These are phyloP conservation scores for Diabrotica balteata DNA, from an alignment of 2,888 invertebrate genomes.

Conservation along the genomic window DNA sequence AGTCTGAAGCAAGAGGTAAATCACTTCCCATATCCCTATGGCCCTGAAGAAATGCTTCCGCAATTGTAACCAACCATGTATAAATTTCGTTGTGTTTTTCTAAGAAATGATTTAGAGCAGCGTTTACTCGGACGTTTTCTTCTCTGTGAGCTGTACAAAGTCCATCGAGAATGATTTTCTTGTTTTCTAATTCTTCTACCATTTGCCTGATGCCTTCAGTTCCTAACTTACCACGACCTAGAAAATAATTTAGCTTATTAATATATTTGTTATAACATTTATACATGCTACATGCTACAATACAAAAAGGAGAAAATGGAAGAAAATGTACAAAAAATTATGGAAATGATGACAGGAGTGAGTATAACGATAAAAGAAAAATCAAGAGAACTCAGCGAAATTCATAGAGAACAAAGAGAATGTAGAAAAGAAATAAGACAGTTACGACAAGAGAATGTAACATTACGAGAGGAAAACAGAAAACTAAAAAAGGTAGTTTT, in stretches of 20 bases:
- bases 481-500: too few relatives aligned
- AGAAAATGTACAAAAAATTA: too few relatives aligned
- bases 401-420: too few relatives aligned
- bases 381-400: too few relatives aligned
- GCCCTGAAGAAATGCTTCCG: slow-evolving; percentile 75
- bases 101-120: slow-evolving; percentile 72
- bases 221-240: slow-evolving; percentile 63
- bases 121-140: slow-evolving; percentile 73
- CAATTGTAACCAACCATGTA: slow-evolving; percentile 77
- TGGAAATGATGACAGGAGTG: too few relatives aligned
- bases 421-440: too few relatives aligned
- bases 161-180: slow-evolving; percentile 70
- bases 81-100: slow-evolving; percentile 74
- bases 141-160: slow-evolving; percentile 73
- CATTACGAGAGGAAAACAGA: too few relatives aligned
- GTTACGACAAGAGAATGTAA: too few relatives aligned
- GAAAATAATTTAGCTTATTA: slow-evolving; percentile 1
- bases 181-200: slow-evolving; percentile 77
- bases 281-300: too few relatives aligned
- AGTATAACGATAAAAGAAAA: too few relatives aligned
- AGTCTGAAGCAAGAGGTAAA: slow-evolving; percentile 72
- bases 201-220: slow-evolving; percentile 69
- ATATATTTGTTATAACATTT: neutral
- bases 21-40: slow-evolving; percentile 79
- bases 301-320: too few relatives aligned